Evolutionary conservation across 2,888 invertebrate species (phyloP).

Genomic region (Cephus sareptanus): DNA sequence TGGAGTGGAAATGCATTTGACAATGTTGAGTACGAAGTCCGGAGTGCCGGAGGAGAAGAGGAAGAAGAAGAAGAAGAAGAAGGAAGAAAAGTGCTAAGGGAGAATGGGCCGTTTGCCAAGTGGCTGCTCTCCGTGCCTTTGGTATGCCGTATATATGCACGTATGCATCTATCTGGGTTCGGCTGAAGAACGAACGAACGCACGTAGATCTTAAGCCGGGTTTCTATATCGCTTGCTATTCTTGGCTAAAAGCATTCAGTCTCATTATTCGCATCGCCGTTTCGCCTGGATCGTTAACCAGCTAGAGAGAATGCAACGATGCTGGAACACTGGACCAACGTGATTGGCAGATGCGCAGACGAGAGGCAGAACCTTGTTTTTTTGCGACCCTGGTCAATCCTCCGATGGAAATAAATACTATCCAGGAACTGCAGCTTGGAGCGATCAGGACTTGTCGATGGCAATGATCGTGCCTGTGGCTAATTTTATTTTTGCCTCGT

Average conservation of each 20-base stretch:
- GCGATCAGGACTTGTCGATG: neutral
- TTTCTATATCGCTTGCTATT: conserved; percentile 12
- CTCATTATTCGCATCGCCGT: conserved; percentile 26
- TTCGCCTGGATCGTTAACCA: conserved; percentile 4
- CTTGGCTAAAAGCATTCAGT: conserved; percentile 23
- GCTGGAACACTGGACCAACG: neutral
- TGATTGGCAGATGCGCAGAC: neutral
- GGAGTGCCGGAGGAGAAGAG: neutral
- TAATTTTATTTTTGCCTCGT: neutral
- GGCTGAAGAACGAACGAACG: neutral
- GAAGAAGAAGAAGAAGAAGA: neutral
- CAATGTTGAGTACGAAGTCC: neutral
- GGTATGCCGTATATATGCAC: conserved; percentile 1
- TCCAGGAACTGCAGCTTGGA: neutral
- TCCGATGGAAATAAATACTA: neutral
- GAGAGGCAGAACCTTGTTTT: neutral
- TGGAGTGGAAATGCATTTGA: neutral
- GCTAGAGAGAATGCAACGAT: neutral
- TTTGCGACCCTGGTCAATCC: neutral
- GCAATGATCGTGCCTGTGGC: neutral
- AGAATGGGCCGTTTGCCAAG: conserved; percentile 23
- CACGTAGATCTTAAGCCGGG: neutral
- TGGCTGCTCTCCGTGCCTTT: conserved; percentile 14
- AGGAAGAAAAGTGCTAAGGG: neutral
- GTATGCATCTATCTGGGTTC: conserved; percentile 1